These are phyloP conservation scores for Thalpophila matura DNA, from an alignment of 2,888 invertebrate species.

Conservation along the genomic window DNA sequence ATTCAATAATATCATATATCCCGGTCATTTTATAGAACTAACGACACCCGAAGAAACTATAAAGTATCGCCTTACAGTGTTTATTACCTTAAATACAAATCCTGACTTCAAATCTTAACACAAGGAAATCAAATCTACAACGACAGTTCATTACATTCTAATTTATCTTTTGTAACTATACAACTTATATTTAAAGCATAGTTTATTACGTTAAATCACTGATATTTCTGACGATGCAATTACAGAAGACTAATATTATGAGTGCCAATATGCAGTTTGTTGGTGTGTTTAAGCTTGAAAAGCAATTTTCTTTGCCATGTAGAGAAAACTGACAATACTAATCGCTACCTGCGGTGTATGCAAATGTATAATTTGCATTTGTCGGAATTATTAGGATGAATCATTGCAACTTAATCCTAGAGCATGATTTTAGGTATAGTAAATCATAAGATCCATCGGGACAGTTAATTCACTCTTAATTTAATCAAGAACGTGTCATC, in stretches of 20 bases:
- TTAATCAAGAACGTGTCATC: constrained; percentile 19
- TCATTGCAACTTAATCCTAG: no score
- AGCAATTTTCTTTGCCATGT: constrained; percentile 9
- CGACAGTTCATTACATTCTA: neutral
- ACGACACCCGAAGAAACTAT: constrained; percentile 21
- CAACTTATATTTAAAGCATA: neutral
- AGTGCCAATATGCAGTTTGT: constrained; percentile 14
- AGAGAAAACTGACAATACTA: constrained; percentile 4
- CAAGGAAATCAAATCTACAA: neutral
- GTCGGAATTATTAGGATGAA: neutral
- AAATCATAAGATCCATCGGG: neutral
- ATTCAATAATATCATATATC: constrained; percentile 25
- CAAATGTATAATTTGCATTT: constrained; percentile 4
- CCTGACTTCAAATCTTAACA: constrained; percentile 4
- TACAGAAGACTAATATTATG: constrained; percentile 1
- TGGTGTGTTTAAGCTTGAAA: constrained; percentile 13
- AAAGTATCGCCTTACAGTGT: constrained; percentile 45
- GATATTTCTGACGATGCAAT: constrained; percentile 7
- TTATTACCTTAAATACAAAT: constrained; percentile 21
- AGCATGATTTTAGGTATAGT: neutral
- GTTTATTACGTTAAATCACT: constrained; percentile 14
- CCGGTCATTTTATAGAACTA: constrained; percentile 32
- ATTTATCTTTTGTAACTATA: no score
- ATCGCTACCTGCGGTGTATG: neutral
- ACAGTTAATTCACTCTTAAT: constrained; percentile 8